Evolutionary conservation across 2,113 vertebrate genomes (phyloP).

Genomic region (Laticauda laticaudata): DNA sequence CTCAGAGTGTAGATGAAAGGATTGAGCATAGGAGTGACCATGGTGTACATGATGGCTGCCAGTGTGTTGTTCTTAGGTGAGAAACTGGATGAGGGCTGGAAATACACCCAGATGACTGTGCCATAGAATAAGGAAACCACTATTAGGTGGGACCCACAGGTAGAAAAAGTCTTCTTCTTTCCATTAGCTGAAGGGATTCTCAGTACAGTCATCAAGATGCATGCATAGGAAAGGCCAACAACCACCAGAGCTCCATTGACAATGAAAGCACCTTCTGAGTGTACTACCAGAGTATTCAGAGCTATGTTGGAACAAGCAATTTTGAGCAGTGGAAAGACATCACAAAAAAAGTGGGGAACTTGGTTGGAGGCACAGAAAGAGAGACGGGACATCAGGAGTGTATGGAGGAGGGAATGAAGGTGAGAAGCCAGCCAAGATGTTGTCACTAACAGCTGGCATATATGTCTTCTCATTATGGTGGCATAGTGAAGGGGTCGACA

Average conservation of each 20-base stretch:
- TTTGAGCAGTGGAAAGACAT: constrained; percentile 55
- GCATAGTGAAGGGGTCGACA: constrained; percentile 40
- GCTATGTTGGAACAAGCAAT: constrained; percentile 54
- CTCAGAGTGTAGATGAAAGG: constrained; percentile 25
- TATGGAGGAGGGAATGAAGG: constrained; percentile 37
- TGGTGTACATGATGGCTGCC: constrained; percentile 51
- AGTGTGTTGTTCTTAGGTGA: constrained; percentile 49
- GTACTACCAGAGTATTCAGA: constrained; percentile 37
- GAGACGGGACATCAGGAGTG: constrained; percentile 45
- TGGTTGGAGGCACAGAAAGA: constrained; percentile 53
- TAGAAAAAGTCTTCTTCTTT: constrained; percentile 23
- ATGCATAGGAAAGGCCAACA: constrained; percentile 51
- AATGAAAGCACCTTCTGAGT: constrained; percentile 41
- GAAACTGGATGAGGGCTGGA: constrained; percentile 59
- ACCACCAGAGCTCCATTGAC: constrained; percentile 40
- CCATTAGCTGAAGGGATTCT: constrained; percentile 37
- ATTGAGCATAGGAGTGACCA: constrained; percentile 40
- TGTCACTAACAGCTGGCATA: constrained; percentile 33
- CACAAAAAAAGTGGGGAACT: constrained; percentile 56
- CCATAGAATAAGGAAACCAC: constrained; percentile 42
- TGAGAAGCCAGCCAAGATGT: constrained; percentile 47
- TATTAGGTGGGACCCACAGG: neutral
- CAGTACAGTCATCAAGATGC: constrained; percentile 41
- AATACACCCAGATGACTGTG: constrained; percentile 51
- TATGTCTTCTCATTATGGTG: constrained; percentile 8